Evolutionary conservation across 2,797 vertebrate genomes (phyloP), one percentile per base, ranked within the genome.

Genomic region (Phoeniculus purpureus): DNA sequence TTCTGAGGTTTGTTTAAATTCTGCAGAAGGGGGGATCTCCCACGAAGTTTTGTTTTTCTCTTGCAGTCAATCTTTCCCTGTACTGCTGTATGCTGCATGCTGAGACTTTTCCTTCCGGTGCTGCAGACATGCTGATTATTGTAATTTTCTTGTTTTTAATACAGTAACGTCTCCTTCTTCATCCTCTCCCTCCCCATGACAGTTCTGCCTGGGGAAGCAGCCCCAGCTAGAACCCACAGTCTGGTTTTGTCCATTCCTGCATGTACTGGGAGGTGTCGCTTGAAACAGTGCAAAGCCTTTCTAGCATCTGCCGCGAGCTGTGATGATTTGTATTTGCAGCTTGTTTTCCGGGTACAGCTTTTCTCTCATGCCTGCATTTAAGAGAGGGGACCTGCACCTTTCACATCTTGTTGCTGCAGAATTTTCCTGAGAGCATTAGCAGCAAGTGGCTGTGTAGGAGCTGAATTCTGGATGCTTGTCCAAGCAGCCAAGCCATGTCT

Each of bases 401-500:
- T 23, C 29, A 27, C 12, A 2, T 20, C 68, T 48, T 19, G 12
- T 3, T 73, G 48, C 65, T 86, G 55, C 47, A 59, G 27, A 66
- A 5, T 26, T 32, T 55, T 61, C 13, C 27, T 21, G 43, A 45
- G 50, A 81, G 9, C 45, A n/a, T 50, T n/a, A 27, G 2, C 5
- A 32, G 51, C 22, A 58, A 20, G 15, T 2, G 20, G 16, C 6
- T 64, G 47, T 31, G 47, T 4, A 50, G 73, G 77, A 81, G 7
- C 4, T 51, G 15, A 17, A 29, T 15, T 37, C 43, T 62, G 74
- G 71, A 8, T 43, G 43, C 15, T 71, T 20, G 5, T 72, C 32
- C 1, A 0, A 10, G 45, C 5, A 12, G 15, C 18, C n/a, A 4
- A 3, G 31, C 51, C 0, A 2, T 47, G 11, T 16, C 21, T 0